Conservation (phyloP, 2,113 vertebrate species). For the Podarcis cretensis region DNA sequence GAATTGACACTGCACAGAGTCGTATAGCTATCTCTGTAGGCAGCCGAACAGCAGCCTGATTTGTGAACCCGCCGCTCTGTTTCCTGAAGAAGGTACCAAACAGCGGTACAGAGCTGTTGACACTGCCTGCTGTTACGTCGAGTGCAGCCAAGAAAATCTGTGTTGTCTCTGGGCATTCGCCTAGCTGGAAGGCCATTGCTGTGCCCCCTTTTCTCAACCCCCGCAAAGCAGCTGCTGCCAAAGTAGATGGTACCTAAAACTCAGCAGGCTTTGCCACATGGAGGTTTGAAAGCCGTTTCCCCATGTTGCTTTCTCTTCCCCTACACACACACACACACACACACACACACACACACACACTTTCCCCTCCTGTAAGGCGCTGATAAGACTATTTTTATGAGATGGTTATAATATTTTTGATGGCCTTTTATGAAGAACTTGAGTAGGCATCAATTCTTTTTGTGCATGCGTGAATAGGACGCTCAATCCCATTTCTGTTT, state of each 20-base stretch:
- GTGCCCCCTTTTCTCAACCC: conserved; percentile 25
- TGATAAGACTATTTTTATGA: conserved; percentile 13
- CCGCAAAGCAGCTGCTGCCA: conserved; percentile 23
- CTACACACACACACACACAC: too few relatives aligned
- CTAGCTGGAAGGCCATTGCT: neutral
- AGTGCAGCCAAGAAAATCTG: neutral
- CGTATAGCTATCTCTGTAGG: neutral
- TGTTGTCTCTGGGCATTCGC: neutral
- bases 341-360: too few relatives aligned
- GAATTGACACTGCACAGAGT: neutral
- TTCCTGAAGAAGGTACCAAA: neutral
- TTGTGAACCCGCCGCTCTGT: conserved; percentile 17
- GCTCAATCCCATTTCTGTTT: conserved; percentile 52
- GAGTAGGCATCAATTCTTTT: conserved; percentile 49
- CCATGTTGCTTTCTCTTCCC: neutral
- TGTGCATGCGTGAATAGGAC: conserved; percentile 31
- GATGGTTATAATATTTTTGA: conserved; percentile 51
- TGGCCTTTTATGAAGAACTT: conserved; percentile 47
- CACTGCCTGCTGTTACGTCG: conserved; percentile 13
- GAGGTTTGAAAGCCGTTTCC: conserved; percentile 40
- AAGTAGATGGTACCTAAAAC: conserved; percentile 37
- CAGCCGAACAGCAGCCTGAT: neutral
- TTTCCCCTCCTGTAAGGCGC: neutral
- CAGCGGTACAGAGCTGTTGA: neutral
- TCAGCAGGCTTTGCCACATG: neutral